These are phyloP conservation scores for Meta bourneti DNA, from an alignment of 2,888 invertebrate genomes.

Conservation along the genomic window DNA sequence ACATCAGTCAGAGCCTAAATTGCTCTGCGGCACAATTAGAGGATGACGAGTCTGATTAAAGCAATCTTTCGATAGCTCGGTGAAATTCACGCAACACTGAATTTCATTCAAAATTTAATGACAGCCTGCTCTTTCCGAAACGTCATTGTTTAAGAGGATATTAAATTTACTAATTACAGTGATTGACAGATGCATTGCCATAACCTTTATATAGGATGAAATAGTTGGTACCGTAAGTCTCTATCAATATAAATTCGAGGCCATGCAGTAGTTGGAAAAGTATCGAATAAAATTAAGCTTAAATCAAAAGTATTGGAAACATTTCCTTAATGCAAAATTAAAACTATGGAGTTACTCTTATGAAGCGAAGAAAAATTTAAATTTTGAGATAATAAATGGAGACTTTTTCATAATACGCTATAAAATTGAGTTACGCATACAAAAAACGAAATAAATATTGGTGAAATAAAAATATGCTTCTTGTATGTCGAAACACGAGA, in stretches of 20 bases:
- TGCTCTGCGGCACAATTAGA: slow-evolving; percentile 1
- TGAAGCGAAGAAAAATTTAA: no score
- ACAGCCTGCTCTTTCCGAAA: neutral
- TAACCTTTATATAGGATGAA: neutral
- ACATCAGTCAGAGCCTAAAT: neutral
- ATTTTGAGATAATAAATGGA: no score
- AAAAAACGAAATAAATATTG: no score
- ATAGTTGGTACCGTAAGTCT: neutral
- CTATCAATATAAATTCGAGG: neutral
- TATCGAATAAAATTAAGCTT: no score
- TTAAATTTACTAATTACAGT: slow-evolving; percentile 12
- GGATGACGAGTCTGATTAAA: slow-evolving; percentile 22
- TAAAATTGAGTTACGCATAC: no score
- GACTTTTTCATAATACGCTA: no score
- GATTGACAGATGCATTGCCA: slow-evolving; percentile 1
- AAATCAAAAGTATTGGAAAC: no score
- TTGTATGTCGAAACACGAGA: no score
- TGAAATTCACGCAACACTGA: neutral
- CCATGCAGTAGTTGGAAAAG: no score
- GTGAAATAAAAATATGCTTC: no score
- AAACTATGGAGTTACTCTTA: no score
- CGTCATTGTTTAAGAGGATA: neutral
- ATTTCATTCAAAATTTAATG: slow-evolving; percentile 11
- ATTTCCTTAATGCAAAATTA: no score
- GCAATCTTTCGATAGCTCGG: slow-evolving; percentile 8